Conservation (phyloP, 2,797 vertebrate species). For the Trematomus bernacchii region DNA sequence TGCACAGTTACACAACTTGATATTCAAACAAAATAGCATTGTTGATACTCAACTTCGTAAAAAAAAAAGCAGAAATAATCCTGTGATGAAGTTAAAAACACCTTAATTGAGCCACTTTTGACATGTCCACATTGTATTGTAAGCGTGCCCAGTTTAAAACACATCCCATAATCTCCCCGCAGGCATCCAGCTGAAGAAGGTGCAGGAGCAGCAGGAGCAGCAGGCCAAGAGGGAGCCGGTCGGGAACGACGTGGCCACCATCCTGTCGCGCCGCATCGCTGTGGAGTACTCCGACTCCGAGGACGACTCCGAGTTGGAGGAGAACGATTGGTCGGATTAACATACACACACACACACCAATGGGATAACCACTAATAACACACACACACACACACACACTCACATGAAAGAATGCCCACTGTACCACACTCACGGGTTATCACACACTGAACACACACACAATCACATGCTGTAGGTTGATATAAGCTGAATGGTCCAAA, state of each 20-base stretch:
- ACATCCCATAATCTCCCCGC: neutral
- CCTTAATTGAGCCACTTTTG: neutral
- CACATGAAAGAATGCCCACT: conserved; percentile 63
- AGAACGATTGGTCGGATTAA: conserved; percentile 99
- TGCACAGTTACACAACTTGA: neutral
- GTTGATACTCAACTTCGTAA: neutral
- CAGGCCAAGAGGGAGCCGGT: conserved; percentile 95
- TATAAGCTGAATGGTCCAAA: conserved; percentile 74
- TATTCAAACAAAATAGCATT: neutral
- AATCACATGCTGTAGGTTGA: conserved; percentile 63
- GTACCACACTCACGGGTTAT: conserved; percentile 36
- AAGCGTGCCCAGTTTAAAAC: neutral
- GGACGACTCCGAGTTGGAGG: conserved; percentile 95
- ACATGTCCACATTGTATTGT: neutral
- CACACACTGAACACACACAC: conserved; percentile 45
- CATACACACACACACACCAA: conserved; percentile 5
- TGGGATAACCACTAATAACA: conserved; percentile 37
- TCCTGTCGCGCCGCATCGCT: conserved; percentile 94
- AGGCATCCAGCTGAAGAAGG: conserved; percentile 99
- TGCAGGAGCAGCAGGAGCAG: conserved; percentile 97
- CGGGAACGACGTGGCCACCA: conserved; percentile 97
- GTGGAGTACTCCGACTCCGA: conserved; percentile 99
- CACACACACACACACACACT: conserved; percentile 39
- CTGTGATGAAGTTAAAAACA: neutral
- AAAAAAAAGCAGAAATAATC: neutral